Conservation (phyloP, 2,113 vertebrate genomes). For the Conger conger region DNA sequence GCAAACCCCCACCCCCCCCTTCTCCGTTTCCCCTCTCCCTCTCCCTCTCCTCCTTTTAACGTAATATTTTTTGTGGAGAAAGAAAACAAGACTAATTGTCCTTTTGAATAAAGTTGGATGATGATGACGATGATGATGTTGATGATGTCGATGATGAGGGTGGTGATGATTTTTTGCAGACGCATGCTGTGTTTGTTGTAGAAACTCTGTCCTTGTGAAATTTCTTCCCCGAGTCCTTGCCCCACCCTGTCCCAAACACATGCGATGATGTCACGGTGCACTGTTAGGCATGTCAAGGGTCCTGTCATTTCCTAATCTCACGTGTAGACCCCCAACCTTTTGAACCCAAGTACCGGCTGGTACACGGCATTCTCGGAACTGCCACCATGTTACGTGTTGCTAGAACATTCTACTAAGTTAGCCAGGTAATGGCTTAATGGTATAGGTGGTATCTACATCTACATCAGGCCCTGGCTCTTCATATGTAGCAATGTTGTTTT, state of each 20-base stretch:
- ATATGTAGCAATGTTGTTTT: neutral
- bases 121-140: slow-evolving; percentile 56
- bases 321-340: neutral
- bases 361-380: neutral
- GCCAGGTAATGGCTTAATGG: neutral
- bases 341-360: neutral
- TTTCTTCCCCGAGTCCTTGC: slow-evolving; percentile 22
- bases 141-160: slow-evolving; percentile 60
- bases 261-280: neutral
- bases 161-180: slow-evolving; percentile 63
- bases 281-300: neutral
- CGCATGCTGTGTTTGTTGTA: slow-evolving; percentile 54
- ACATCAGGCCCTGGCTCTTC: neutral
- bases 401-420: neutral
- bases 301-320: neutral
- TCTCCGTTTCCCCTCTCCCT: slow-evolving; percentile 23
- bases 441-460: neutral
- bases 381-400: neutral
- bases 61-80: slow-evolving; percentile 51
- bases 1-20: slow-evolving; percentile 46
- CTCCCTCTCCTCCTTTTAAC: slow-evolving; percentile 29
- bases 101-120: slow-evolving; percentile 38
- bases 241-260: slow-evolving; percentile 10
- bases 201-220: slow-evolving; percentile 47
- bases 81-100: slow-evolving; percentile 25